These are phyloP conservation scores for Cabera pusaria DNA, from an alignment of 2,888 invertebrate species.

Conservation along the genomic window DNA sequence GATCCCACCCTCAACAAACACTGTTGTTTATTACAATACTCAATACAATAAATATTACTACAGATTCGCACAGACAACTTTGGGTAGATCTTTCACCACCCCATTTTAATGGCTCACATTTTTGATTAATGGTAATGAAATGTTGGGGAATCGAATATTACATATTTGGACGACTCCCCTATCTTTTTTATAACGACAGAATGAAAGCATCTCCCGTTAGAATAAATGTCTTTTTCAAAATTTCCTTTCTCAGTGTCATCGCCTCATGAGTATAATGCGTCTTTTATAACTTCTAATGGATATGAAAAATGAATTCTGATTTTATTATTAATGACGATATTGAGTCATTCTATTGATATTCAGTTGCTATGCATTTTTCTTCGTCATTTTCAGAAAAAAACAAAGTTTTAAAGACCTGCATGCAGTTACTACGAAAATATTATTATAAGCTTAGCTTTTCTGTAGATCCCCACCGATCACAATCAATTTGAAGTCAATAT, in stretches of 20 bases:
- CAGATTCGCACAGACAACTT: slow-evolving; percentile 63
- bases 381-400: too few species aligned
- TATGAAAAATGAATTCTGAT: slow-evolving; percentile 21
- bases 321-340: slow-evolving; percentile 21
- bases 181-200: slow-evolving; percentile 23
- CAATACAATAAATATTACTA: slow-evolving; percentile 55
- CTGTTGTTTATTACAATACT: slow-evolving; percentile 48
- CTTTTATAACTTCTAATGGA: slow-evolving; percentile 25
- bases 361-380: too few species aligned
- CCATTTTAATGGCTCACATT: slow-evolving; percentile 71
- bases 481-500: too few species aligned
- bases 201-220: slow-evolving; percentile 28
- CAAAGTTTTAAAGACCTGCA: too few species aligned
- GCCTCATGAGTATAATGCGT: slow-evolving; percentile 27
- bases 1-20: slow-evolving; percentile 41
- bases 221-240: slow-evolving; percentile 33
- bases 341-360: too few species aligned
- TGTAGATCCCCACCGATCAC: too few species aligned
- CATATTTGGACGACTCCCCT: slow-evolving; percentile 54
- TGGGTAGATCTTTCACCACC: slow-evolving; percentile 72
- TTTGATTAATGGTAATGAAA: slow-evolving; percentile 73
- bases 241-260: slow-evolving; percentile 19
- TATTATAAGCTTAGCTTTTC: too few species aligned
- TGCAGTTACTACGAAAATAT: too few species aligned
- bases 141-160: slow-evolving; percentile 50